phyloP scores from a whole-genome alignment of 2,888 invertebrate genomes.

The Oscheius sp. region DNA sequence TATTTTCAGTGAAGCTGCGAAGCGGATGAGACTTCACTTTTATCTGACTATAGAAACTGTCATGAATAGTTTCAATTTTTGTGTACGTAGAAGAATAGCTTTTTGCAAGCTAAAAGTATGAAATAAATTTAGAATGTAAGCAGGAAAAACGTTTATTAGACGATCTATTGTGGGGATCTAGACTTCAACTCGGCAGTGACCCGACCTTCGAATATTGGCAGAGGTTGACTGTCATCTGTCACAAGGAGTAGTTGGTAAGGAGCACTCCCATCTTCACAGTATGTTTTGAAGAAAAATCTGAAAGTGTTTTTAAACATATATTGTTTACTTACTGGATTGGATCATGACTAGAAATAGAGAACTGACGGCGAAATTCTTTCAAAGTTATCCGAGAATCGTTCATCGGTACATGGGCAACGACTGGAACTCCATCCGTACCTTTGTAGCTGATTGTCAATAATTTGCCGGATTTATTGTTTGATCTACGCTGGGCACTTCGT shows the following conservation, averaged over 20 bases:
- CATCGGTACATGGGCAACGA: conserved; percentile 60
- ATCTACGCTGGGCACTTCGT: not conserved
- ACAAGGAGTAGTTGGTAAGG: conserved; percentile 55
- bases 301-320: not conserved
- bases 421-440: conserved; percentile 55
- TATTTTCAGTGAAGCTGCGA: too few relatives aligned
- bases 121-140: too few relatives aligned
- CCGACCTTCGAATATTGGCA: conserved; percentile 49
- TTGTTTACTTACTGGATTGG: conserved; percentile 53
- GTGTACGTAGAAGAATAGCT: too few relatives aligned
- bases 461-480: not conserved
- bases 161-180: conserved; percentile 17
- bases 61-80: too few relatives aligned
- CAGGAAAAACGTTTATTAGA: not conserved
- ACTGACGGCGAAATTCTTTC: conserved; percentile 54
- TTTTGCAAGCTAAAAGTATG: too few relatives aligned
- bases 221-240: conserved; percentile 43
- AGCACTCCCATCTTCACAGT: conserved; percentile 55
- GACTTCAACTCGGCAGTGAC: conserved; percentile 39
- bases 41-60: too few relatives aligned
- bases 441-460: conserved; percentile 15
- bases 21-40: too few relatives aligned
- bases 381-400: conserved; percentile 48
- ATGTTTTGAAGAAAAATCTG: conserved; percentile 60
- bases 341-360: conserved; percentile 50